Base-by-base conservation (phyloP, 2,113 vertebrate species). In the Phaetusa simplex region DNA sequence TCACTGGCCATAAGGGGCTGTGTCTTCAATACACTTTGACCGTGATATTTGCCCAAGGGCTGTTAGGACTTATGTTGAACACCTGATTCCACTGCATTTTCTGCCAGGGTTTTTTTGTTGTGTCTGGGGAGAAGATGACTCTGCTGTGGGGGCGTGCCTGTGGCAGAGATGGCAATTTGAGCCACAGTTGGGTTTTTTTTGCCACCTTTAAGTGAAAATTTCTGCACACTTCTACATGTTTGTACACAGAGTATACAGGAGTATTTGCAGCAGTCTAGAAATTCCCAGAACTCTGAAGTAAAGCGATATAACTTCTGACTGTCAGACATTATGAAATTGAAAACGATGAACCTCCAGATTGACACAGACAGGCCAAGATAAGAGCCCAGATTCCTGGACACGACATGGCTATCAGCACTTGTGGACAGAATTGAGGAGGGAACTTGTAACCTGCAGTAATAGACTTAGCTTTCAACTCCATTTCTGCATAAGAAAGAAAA, bases 351-450 rank as follows among this genome's bases (percentile, higher is more conserved):
- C 61, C 93, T 94, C 49, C 64, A 66, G 65, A 89, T 91, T 1
- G 8, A 59, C 70, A 56, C 17, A 38, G 66, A 47, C 43, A 7
- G 61, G 86, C 78, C 47, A 78, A 86, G 82, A 86, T 94, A 93
- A 88, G 65, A 94, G 49, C 40, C 26, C 26, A 34, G 82, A 64
- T 95, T 84, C 74, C 72, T 91, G 62, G 62, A 79, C 92, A 88
- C 20, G 81, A 61, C 73, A 58, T 3, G 11, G 79, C 76, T 95
- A 64, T 95, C 91, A 49, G 81, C 70, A 65, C 65, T 79, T 72
- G 76, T 26, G 79, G 55, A 34, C 73, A 82, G 67, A 78, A 55
- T 34, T 59, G 77, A 74, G 61, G 47, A 88, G 66, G 61, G n/a
- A 67, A 86, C 53, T 53, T 5, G 11, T 85, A 94, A 94, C 50